Base-by-base conservation (phyloP, 2,113 vertebrate genomes). In the Cyprinus carpio region DNA sequence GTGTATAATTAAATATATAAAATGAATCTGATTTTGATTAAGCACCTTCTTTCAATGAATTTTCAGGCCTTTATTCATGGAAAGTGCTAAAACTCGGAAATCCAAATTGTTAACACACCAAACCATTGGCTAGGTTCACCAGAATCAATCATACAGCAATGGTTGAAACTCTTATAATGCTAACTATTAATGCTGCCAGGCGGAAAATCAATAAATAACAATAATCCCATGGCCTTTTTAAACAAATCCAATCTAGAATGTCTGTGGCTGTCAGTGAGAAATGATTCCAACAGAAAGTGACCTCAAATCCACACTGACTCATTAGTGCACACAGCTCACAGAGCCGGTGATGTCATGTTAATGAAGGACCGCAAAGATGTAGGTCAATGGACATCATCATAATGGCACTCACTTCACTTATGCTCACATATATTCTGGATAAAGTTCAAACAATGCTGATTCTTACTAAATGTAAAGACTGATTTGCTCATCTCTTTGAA, bases 51-150 rank as follows among this genome's bases (percentile, higher is more conserved):
- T 56, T 29, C 31, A 69, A 7, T 69, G 65, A 34, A 20, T 18
- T 69, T 37, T 37, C 31, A 16, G 16, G 29, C 65, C 31, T 18
- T 31, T 34, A 34, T 10, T 23, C 8, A 40, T 23, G 18, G 18
- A 58, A 58, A 23, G 56, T 20, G 54, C 18, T 56, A 56, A 56
- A 56, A 56, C 54, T 56, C 54, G 18, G 54, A 37, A 37, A 37
- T 69, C 65, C 31, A 69, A 69, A 37, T 69, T 37, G 23, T 75
- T 10, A 27, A 27, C n/a, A 43, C n/a, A 25, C n/a, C 40, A 75
- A 37, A 87, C 75, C 78, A 71, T 78, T 74, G 82, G 31, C 43
- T 51, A 78, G 65, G 43, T 86, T 87, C 76, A 82, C 75, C 69
- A 85, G 76, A 25, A 84, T 90, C 62, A 72, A 82, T 78, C 34